Percentiles rank a stretch among this genome's conserved stretches.
These are phyloP conservation scores for Myiotriccus ornatus DNA, from an alignment of 2,797 vertebrate genomes.

Conservation along the genomic window DNA sequence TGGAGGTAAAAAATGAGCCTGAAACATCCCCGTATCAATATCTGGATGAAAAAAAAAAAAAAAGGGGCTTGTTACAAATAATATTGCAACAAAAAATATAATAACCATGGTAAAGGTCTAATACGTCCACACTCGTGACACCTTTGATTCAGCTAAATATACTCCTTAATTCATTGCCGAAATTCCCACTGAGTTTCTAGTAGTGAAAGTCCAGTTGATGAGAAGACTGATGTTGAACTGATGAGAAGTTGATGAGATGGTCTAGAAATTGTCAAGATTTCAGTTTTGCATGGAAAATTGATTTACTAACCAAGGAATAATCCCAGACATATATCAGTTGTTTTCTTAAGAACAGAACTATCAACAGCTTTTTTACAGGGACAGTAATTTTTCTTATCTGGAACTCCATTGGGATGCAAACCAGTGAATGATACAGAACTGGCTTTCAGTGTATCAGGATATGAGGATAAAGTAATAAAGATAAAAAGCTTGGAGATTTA, in stretches of 20 bases:
- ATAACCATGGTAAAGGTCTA: background rate
- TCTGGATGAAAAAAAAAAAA: background rate
- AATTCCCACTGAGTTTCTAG: background rate
- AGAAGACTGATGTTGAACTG: background rate
- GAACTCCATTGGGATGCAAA: background rate
- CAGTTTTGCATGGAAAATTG: background rate
- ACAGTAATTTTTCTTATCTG: background rate
- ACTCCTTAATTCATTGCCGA: background rate
- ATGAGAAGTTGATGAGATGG: background rate
- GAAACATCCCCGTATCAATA: background rate
- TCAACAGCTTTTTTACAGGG: background rate
- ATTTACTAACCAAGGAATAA: background rate
- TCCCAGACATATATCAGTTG: background rate
- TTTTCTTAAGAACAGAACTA: background rate
- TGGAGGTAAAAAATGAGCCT: background rate
- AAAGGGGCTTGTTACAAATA: background rate
- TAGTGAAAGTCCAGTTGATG: background rate
- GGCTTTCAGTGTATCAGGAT: background rate
- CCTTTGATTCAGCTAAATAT: background rate
- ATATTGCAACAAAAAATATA: background rate
- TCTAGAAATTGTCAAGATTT: background rate
- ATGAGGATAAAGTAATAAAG: background rate
- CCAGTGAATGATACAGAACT: background rate
- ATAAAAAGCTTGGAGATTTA: background rate
- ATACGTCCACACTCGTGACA: rapidly evolving